Evolutionary conservation across 2,888 invertebrate genomes (phyloP).

Genomic region (Proisotoma minuta): DNA sequence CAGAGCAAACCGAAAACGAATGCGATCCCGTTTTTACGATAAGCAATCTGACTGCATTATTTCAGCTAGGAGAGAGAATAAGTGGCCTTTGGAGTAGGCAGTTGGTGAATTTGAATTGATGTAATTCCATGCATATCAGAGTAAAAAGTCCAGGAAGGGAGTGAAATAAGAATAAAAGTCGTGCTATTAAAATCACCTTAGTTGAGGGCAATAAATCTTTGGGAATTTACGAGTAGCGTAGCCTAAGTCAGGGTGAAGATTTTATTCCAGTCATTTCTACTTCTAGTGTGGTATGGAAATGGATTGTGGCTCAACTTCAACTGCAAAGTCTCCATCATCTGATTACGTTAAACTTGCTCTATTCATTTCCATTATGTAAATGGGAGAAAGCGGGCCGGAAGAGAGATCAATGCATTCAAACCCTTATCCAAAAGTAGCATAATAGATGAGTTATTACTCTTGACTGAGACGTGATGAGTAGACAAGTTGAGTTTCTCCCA

Average conservation of each 20-base stretch:
- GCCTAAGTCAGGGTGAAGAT: neutral
- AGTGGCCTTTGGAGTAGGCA: no score
- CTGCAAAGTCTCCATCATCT: neutral
- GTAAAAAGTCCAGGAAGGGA: neutral
- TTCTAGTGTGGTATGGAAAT: neutral
- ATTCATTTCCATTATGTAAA: constrained; percentile 31
- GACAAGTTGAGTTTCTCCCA: neutral
- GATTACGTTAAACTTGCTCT: neutral
- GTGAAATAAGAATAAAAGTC: constrained; percentile 8
- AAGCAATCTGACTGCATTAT: constrained; percentile 7
- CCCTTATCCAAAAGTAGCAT: constrained; percentile 7
- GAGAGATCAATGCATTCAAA: constrained; percentile 19
- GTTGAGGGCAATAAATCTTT: constrained; percentile 19
- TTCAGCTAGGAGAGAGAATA: neutral
- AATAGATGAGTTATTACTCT: constrained; percentile 28
- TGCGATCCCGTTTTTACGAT: constrained; percentile 13
- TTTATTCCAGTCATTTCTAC: constrained; percentile 19
- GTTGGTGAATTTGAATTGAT: neutral
- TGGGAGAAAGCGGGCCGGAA: constrained; percentile 16
- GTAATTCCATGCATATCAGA: neutral
- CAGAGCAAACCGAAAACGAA: neutral
- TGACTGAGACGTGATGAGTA: constrained; percentile 24
- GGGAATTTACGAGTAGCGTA: constrained; percentile 20
- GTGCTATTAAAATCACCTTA: constrained; percentile 13
- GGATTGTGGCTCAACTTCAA: neutral